Conservation (phyloP, 2,888 invertebrate genomes). For the Endomychus coccineus region DNA sequence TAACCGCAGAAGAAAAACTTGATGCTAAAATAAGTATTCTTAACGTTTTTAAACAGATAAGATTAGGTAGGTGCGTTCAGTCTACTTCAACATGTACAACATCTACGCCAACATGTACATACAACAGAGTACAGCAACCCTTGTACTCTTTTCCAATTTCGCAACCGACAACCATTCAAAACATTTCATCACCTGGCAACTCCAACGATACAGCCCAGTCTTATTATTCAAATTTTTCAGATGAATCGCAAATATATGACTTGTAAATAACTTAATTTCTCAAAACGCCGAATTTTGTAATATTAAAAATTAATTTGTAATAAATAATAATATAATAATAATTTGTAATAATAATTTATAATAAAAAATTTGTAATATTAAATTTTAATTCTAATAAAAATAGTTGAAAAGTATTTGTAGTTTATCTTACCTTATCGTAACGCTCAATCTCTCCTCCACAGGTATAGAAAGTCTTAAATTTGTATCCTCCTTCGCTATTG, state of each 20-base stretch:
- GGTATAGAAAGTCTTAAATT: slow-evolving; percentile 13
- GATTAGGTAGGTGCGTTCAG: slow-evolving; percentile 11
- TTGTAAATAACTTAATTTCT: slow-evolving; percentile 11
- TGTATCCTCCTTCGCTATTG: slow-evolving; percentile 13
- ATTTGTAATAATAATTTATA: no score
- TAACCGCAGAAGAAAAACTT: slow-evolving; percentile 15
- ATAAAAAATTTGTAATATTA: no score
- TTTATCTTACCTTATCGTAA: slow-evolving; percentile 14
- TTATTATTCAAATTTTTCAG: slow-evolving; percentile 11
- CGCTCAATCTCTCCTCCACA: slow-evolving; percentile 13
- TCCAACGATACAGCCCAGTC: slow-evolving; percentile 10
- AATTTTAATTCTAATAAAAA: slow-evolving; percentile 7
- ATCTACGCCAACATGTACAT: slow-evolving; percentile 5
- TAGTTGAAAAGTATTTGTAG: slow-evolving; percentile 6
- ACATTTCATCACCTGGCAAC: slow-evolving; percentile 9
- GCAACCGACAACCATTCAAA: slow-evolving; percentile 8
- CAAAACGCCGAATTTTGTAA: slow-evolving; percentile 6
- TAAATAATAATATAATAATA: no score
- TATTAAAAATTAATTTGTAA: no score
- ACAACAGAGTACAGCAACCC: slow-evolving; percentile 11
- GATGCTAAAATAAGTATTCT: slow-evolving; percentile 15
- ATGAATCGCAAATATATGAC: slow-evolving; percentile 12
- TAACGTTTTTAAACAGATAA: slow-evolving; percentile 16
- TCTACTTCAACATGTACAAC: no score
- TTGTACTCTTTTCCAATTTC: slow-evolving; percentile 10